A percentile compares a stretch with the other conserved stretches of the same genome.
Evolutionary conservation across 1,140 invertebrate genomes (phyloP).

Genomic region (Agrypnia vestita): DNA sequence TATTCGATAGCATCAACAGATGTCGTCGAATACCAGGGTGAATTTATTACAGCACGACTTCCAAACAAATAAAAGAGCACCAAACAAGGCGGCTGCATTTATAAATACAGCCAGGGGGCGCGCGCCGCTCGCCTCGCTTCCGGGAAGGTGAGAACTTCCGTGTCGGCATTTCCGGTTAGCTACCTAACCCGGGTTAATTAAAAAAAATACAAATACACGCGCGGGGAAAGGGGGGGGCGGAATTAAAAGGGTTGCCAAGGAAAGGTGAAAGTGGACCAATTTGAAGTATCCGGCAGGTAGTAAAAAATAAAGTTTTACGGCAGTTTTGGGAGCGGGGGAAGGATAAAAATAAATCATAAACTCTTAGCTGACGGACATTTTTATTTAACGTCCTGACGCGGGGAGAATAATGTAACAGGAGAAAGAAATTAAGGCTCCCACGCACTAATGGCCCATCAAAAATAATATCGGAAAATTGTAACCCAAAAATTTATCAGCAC

Average conservation of each 20-base stretch:
- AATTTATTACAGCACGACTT: too few species aligned
- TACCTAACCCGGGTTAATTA: not conserved
- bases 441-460: too few species aligned
- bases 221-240: not conserved
- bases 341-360: conserved; percentile 19
- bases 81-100: too few species aligned
- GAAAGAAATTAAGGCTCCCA: too few species aligned
- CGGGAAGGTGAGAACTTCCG: conserved; percentile 32
- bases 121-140: not conserved
- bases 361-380: conserved; percentile 9
- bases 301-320: conserved; percentile 27
- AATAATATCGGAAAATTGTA: too few species aligned
- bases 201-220: conserved; percentile 27
- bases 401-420: not conserved
- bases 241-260: conserved; percentile 20
- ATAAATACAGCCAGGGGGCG: too few species aligned
- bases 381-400: conserved; percentile 15
- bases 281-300: not conserved
- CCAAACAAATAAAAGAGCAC: too few species aligned
- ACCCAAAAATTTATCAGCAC: too few species aligned
- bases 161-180: not conserved
- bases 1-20: too few species aligned
- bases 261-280: not conserved
- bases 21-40: too few species aligned
- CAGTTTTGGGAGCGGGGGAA: conserved; percentile 8